Base-by-base conservation (phyloP, 2,797 vertebrate species). In the Microtus agrestis region DNA sequence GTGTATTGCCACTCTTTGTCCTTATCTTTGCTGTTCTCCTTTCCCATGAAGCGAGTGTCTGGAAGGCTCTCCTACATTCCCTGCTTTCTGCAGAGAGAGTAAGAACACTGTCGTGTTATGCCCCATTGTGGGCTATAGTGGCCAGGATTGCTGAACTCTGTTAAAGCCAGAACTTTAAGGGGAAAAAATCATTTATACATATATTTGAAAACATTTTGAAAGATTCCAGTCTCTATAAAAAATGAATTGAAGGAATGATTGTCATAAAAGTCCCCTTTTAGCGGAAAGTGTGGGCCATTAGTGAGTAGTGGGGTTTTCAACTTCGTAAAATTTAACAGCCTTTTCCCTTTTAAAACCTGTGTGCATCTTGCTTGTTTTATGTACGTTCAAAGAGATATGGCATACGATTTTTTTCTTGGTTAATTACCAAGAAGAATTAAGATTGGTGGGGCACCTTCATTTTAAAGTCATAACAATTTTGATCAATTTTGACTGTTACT, bases 31-130 rank as follows among this genome's bases (percentile, higher is more conserved):
- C 63, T 56, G 0, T 6, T 61, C 2, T 69, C 27, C 6, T 37
- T 88, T 87, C 89, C 67, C 65, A n/a, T 80, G 31, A 85, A 92
- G 77, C 34, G 82, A 43, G 76, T 67, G 90, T 94, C 25, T 91
- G n/a, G 91, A 96, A 95, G 88, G 46, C 67, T 96, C 89, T 51
- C 88, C 65, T 71, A 54, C 96, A 96, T 95, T 88, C 87, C 61
- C 82, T 79, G 21, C 74, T 43, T 85, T 94, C 80, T 88, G 1
- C 91, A 95, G 95, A 97, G 74, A 97, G 81, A 95, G 23, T 93
- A 96, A 97, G 97, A 93, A 96, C 91, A 94, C 51, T 51, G 80
- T 61, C 1, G 0, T 95, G 48, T 91, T 59, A 17, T 59, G 34
- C 17, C 46, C 21, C 37, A 21, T n/a, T 79, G 14, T 51, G 43